These are phyloP conservation scores for Drosophila gunungcola DNA, from an alignment of 1,140 invertebrate genomes.

Conservation along the genomic window DNA sequence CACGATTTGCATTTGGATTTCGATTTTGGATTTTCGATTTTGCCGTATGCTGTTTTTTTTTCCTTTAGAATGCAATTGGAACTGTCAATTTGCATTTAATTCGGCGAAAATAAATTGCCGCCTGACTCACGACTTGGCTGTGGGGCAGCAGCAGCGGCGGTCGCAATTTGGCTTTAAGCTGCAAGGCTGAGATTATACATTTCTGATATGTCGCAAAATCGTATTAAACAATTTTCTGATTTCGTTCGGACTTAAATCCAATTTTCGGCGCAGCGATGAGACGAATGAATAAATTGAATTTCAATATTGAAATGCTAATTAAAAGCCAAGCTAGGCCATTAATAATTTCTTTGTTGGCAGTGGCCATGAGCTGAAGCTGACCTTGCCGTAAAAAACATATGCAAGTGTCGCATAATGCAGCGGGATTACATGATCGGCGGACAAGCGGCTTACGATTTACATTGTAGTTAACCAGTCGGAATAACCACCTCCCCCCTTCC, in stretches of 20 bases:
- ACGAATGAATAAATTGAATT: conserved; percentile 38
- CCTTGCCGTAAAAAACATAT: conserved; percentile 54
- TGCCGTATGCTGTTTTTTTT: conserved; percentile 19
- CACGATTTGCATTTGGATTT: conserved; percentile 80
- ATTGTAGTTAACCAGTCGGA: conserved; percentile 36
- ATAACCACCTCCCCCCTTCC: neutral
- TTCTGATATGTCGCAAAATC: conserved; percentile 46
- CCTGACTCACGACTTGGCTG: conserved; percentile 75
- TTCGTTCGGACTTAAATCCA: conserved; percentile 14
- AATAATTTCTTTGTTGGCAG: conserved; percentile 31
- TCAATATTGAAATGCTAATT: conserved; percentile 66
- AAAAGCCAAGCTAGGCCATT: conserved; percentile 34
- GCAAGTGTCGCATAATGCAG: conserved; percentile 43
- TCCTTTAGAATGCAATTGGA: conserved; percentile 76
- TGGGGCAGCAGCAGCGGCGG: conserved; percentile 38
- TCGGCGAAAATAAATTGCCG: conserved; percentile 80
- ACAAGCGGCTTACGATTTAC: conserved; percentile 45
- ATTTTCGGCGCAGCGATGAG: conserved; percentile 37
- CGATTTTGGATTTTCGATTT: conserved; percentile 59
- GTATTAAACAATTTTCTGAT: conserved; percentile 42
- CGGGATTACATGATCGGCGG: conserved; percentile 38
- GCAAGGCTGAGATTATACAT: conserved; percentile 62
- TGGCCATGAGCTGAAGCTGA: conserved; percentile 54
- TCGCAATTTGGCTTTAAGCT: conserved; percentile 61
- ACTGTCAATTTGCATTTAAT: conserved; percentile 82